Base-by-base conservation (phyloP, 1,140 invertebrate genomes). In the Gerris buenoi region DNA sequence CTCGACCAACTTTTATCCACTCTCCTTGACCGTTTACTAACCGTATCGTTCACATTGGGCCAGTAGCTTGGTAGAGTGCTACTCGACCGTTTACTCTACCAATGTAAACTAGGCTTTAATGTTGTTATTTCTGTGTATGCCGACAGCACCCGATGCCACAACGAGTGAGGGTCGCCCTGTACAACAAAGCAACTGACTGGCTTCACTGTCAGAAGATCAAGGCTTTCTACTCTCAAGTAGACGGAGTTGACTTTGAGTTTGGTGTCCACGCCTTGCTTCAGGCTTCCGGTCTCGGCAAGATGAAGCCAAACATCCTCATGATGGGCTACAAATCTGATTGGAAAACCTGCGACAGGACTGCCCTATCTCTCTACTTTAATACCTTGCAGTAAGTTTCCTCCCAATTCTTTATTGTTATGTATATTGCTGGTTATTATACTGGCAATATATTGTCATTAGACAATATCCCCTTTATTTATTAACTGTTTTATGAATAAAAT, bases 321-420 rank as follows among this genome's bases (percentile, higher is more conserved):
- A 85, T 95, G 85, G 95, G 95, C 3, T 97, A 89, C 77, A 97
- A 97, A 77, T 82, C 85, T 68, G 85, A 96, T 76, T 98, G 95
- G 95, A 81, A 84, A 68, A 84, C 79, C 0, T 91, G 91, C 75
- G 79, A 86, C 3, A 77, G 77, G 1, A 27, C 22, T 14, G 69
- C 71, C 1, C 63, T 73, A 5, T 81, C 85, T 27, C 87, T 91
- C 75, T 97, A 97, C 76, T 93, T 97, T 72, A 88, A 91, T 74
- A 82, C 90, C 13, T 88, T 98, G 78, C 93, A 97, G 91, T 97
- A 82, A 86, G 90, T 84, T 70, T 64, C n/a, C n/a, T n/a, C n/a
- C n/a, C n/a, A n/a, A n/a, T n/a, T n/a, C n/a, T n/a, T n/a, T n/a
- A n/a, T n/a, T n/a, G n/a, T n/a, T n/a, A n/a, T n/a, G n/a, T n/a